These are phyloP conservation scores for Chaetorhynchus papuensis DNA, from an alignment of 2,113 vertebrate genomes.

Conservation along the genomic window DNA sequence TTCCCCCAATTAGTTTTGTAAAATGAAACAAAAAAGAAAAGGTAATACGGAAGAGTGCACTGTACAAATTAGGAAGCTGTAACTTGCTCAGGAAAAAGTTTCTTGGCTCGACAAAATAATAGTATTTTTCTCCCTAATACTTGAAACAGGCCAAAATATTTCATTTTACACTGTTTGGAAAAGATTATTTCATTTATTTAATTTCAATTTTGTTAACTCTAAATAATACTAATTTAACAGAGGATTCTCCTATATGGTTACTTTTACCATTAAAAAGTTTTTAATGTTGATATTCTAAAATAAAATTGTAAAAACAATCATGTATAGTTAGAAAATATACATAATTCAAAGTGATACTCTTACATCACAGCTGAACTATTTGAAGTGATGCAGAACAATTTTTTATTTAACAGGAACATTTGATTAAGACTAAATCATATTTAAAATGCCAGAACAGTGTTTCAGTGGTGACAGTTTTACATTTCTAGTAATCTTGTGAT, in stretches of 20 bases:
- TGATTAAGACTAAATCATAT: not conserved
- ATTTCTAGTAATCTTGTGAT: not conserved
- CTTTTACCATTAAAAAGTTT: not conserved
- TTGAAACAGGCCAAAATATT: not conserved
- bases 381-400: not conserved
- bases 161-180: not conserved
- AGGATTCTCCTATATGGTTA: not conserved
- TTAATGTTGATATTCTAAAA: not conserved
- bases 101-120: not conserved
- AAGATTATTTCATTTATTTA: not conserved
- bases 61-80: not conserved
- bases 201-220: not conserved
- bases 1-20: not conserved
- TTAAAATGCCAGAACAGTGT: not conserved
- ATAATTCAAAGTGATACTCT: not conserved
- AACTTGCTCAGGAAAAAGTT: not conserved
- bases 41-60: not conserved
- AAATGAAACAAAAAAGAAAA: not conserved
- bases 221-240: not conserved
- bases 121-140: not conserved
- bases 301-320: not conserved
- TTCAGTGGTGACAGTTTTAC: not conserved
- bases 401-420: not conserved
- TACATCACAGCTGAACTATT: not conserved
- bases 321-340: not conserved